Evolutionary conservation across 2,113 vertebrate genomes (phyloP), one percentile per base, ranked within the genome.

Genomic region (Copsychus sechellarum): DNA sequence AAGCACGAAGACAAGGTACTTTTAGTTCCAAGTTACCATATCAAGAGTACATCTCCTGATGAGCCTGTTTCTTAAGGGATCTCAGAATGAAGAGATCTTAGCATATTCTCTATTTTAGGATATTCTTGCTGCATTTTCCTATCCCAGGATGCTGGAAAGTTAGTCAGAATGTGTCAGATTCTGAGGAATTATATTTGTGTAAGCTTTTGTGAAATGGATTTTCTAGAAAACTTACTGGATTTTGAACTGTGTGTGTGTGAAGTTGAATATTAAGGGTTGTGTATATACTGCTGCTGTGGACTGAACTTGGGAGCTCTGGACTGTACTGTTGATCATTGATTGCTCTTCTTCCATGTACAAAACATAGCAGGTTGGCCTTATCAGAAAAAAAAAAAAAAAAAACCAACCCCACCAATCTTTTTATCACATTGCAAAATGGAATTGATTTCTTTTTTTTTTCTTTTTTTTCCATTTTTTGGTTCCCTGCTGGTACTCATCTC

Each of bases 1-100:
- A 94, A 96, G 92, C 94, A 96, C 92, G 95, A 95, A 67, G 47
- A 70, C 54, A 62, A 90, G 79, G 85, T 94, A 73, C 86, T 90
- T 90, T 33, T 47, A 54, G 62, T 85, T 70, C 74, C 77, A 38
- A 53, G 40, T 31, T 33, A 60, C 48, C 60, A 45, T 81, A 58
- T 19, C 64, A 42, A 38, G 79, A 54, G 74, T 69, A 42, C 2
- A 3, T 61, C 78, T 93, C 43, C 70, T 73, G 12, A 43, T 42
- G 34, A 91, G 74, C 74, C 73, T 61, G 33, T 50, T 90, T 40
- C 67, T 78, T 62, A 77, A 64, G 54, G 13, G 42, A 86, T 48
- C 38, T 64, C 92, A 74, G 67, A 83, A 74, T 8, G 9, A 71
- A 65, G 51, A 61, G 62, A 54, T 57, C 54, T 61, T 86, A 65